phyloP scores from a whole-genome alignment of 2,888 invertebrate genomes.

The Cephus nigrinus region DNA sequence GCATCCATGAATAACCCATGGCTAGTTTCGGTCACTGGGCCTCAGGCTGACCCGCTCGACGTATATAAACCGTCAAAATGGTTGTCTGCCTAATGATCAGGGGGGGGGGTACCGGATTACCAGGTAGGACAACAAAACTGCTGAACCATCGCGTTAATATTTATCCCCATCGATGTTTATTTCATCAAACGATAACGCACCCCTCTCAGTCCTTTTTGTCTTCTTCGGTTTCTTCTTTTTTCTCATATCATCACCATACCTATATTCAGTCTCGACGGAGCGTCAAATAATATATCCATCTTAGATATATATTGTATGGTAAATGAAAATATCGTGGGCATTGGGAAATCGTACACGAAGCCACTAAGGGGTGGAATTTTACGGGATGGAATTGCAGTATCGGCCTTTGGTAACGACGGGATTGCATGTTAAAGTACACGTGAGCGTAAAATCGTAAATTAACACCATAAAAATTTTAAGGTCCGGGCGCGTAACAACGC shows the following conservation, averaged over 20 bases:
- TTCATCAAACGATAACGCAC: conserved; percentile 8
- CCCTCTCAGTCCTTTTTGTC: neutral
- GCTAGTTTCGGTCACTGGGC: neutral
- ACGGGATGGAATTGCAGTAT: neutral
- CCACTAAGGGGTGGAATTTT: neutral
- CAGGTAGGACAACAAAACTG: conserved; percentile 31
- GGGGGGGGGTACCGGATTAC: conserved; percentile 17
- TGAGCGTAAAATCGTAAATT: neutral
- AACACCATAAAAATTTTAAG: neutral
- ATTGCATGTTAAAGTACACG: neutral
- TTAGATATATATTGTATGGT: neutral
- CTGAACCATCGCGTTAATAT: conserved; percentile 47
- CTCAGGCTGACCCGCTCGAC: neutral
- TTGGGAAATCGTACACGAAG: neutral
- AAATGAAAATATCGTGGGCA: neutral
- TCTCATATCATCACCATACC: neutral
- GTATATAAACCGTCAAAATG: conserved; percentile 22
- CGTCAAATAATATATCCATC: neutral
- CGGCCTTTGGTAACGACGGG: neutral
- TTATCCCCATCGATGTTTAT: conserved; percentile 39
- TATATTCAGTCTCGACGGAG: neutral
- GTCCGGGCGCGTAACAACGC: neutral
- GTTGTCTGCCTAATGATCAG: conserved; percentile 21
- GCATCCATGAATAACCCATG: conserved; percentile 11
- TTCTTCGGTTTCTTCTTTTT: neutral